A percentile compares a stretch with the other conserved stretches of the same genome.
Conservation (phyloP, 2,113 vertebrate species). For the Piaya cayana region DNA sequence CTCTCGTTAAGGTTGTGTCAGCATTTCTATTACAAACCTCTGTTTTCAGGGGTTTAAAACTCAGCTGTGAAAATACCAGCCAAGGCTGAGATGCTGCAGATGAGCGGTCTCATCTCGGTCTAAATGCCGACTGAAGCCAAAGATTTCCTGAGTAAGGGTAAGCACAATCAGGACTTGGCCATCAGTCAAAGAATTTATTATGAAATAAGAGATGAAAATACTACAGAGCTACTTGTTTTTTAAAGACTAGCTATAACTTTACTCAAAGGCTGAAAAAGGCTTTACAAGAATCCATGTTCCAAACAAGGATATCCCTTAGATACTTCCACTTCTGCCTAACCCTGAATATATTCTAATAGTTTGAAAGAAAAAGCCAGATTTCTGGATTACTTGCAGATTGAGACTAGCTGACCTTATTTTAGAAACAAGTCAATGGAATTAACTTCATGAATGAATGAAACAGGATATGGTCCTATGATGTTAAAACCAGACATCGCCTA, state of each 20-base stretch:
- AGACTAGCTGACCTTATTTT: background rate
- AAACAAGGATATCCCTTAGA: background rate
- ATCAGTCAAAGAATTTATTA: background rate
- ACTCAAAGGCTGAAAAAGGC: background rate
- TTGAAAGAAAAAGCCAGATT: background rate
- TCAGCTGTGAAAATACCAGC: background rate
- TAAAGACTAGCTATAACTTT: background rate
- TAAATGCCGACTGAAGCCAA: background rate
- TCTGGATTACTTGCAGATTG: background rate
- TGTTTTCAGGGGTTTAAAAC: background rate
- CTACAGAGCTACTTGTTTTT: background rate
- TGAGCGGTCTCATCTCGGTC: accelerated
- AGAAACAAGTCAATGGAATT: background rate
- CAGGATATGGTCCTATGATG: background rate
- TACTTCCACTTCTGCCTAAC: background rate
- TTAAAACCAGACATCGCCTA: background rate
- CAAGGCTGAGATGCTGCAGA: background rate
- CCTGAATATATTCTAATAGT: background rate
- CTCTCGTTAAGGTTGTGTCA: background rate
- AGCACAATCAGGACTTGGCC: background rate
- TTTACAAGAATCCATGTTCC: background rate
- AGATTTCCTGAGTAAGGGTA: background rate
- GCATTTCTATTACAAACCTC: background rate
- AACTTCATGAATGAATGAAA: background rate
- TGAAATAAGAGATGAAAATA: background rate